Percentiles rank a stretch among this genome's conserved stretches.
These are phyloP conservation scores for Leptatherina wallacei DNA, from an alignment of 2,797 vertebrate species.

Conservation along the genomic window DNA sequence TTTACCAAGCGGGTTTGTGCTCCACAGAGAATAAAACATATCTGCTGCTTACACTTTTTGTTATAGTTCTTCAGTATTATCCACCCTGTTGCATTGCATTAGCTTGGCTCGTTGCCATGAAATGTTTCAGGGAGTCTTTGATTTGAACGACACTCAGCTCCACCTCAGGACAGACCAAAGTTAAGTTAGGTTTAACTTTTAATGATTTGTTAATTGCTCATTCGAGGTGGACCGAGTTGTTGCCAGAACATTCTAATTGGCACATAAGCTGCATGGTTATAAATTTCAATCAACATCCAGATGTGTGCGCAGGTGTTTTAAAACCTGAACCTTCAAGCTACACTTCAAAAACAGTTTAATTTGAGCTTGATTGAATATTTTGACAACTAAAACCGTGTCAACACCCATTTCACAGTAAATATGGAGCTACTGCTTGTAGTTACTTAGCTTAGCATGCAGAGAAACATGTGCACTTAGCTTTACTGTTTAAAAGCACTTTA, in stretches of 20 bases:
- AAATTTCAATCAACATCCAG: neutral
- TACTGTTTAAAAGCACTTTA: neutral
- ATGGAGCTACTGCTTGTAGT: neutral
- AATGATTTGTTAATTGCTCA: neutral
- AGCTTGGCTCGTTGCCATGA: conserved; percentile 18
- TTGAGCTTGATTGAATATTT: conserved; percentile 1
- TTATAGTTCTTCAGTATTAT: conserved; percentile 6
- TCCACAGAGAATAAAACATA: conserved; percentile 16
- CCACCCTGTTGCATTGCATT: conserved; percentile 11
- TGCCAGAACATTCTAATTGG: neutral
- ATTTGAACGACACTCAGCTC: conserved; percentile 16
- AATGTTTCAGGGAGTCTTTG: conserved; percentile 18
- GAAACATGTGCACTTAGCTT: neutral
- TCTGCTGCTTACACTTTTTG: conserved; percentile 11
- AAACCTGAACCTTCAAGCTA: neutral
- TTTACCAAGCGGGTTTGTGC: conserved; percentile 5
- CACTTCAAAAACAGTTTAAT: neutral
- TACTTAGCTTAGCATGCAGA: conserved; percentile 2
- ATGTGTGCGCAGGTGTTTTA: neutral
- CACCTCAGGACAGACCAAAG: conserved; percentile 15
- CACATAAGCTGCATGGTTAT: neutral
- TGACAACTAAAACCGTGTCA: neutral
- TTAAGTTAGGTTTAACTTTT: conserved; percentile 2
- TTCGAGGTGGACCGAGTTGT: neutral
- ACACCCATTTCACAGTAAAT: neutral